Evolutionary conservation across 2,888 invertebrate species (phyloP), one percentile per base, ranked within the genome.

Genomic region (Pasiphila rectangulata): DNA sequence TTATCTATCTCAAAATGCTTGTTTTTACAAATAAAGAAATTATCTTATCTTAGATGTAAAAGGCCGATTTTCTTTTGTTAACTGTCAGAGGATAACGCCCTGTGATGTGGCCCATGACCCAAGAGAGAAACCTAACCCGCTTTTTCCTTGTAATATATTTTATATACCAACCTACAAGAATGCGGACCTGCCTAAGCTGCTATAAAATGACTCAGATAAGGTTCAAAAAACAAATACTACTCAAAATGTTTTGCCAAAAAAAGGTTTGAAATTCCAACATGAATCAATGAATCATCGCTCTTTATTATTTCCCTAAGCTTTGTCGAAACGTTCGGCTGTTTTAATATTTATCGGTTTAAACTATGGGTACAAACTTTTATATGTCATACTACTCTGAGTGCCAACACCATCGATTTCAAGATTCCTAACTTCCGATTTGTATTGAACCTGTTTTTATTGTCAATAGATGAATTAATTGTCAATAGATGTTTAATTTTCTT

Each of bases 161-260:
- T 45, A 13, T 41, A 21, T 32, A 9, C 16, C 32, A 34, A 27
- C 32, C 25, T 30, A 34, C 37, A 51, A 37, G 42, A 42, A 48
- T 49, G 42, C 44, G 17, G 37, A 45, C 35, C 54, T 56, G 13
- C 56, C 56, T 57, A 34, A 49, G 27, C 36, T 40, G 27, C 37
- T 27, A 43, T 39, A 42, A 48, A 53, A 32, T 52, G 49, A 56
- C 38, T 56, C 57, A 56, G 30, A 38, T 40, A 46, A 45, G 45
- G 43, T 45, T 39, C 37, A 49, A 46, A 40, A 43, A 42, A 37
- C n/a, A 42, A 49, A 40, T 24, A 24, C 15, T 36, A 16, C 15
- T 38, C 32, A 16, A 19, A 30, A 27, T 32, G 27, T 5, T 12
- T 29, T 20, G 39, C 21, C 44, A 56, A 35, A 39, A 37, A 45